These are phyloP conservation scores for Theonella swinhoei DNA, from an alignment of 37 sponge, comb jelly and placozoan species.

Conservation along the genomic window DNA sequence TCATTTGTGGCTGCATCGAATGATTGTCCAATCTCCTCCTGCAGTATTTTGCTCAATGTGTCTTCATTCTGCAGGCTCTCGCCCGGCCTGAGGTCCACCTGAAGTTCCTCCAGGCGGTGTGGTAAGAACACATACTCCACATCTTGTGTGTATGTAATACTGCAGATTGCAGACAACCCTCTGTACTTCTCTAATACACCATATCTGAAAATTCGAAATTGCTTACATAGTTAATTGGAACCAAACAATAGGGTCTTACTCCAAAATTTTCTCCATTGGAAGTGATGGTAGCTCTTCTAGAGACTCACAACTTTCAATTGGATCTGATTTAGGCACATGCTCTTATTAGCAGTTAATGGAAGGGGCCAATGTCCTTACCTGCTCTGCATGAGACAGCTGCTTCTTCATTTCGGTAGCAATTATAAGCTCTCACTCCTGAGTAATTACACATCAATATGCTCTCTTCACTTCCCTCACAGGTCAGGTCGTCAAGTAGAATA, in stretches of 20 bases:
- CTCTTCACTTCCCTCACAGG: background rate
- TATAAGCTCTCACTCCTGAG: background rate
- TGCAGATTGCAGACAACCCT: background rate
- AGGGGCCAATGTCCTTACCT: background rate
- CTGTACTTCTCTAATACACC: background rate
- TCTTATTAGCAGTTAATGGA: too few species aligned
- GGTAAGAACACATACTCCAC: background rate
- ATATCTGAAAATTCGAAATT: too few species aligned
- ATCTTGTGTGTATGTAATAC: background rate
- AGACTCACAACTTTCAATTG: background rate
- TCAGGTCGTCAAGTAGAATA: background rate
- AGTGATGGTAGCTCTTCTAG: background rate
- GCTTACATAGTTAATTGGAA: too few species aligned
- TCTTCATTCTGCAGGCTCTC: background rate
- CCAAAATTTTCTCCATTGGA: too few species aligned
- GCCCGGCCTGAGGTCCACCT: background rate
- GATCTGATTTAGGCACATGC: too few species aligned
- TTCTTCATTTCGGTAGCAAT: background rate
- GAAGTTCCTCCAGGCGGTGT: background rate
- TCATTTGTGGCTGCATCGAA: background rate
- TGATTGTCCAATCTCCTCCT: background rate
- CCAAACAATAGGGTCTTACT: too few species aligned
- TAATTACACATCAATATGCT: background rate
- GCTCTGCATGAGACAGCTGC: background rate
- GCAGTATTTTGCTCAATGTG: background rate